These are phyloP conservation scores for Scomberomorus guttatus DNA, from an alignment of 2,797 vertebrate species.

Conservation along the genomic window DNA sequence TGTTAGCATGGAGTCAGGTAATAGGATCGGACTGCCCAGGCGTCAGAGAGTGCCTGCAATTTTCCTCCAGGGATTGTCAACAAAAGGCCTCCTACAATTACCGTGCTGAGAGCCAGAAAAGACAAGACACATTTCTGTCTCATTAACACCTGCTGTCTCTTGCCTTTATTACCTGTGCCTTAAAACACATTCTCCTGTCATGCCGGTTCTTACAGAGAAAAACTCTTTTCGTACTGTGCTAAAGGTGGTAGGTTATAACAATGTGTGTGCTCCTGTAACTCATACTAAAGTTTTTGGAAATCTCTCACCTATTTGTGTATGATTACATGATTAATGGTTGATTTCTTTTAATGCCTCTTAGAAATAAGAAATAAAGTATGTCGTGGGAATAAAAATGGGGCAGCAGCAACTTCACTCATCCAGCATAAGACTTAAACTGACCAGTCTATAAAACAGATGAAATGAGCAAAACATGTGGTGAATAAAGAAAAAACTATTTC, in stretches of 20 bases:
- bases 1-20: constrained; percentile 78
- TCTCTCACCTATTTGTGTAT: neutral
- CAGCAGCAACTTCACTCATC: neutral
- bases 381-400: neutral
- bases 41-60: constrained; percentile 75
- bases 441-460: neutral
- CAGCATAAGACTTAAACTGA: neutral
- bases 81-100: constrained; percentile 80
- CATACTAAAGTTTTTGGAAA: neutral
- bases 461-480: neutral
- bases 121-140: constrained; percentile 75
- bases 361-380: neutral
- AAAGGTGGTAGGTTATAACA: neutral
- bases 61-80: constrained; percentile 76
- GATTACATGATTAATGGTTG: neutral
- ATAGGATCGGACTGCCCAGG: constrained; percentile 81
- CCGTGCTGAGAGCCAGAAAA: constrained; percentile 68
- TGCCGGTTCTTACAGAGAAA: constrained; percentile 9
- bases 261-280: neutral
- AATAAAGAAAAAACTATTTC: neutral
- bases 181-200: constrained; percentile 33
- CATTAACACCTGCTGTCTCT: constrained; percentile 74
- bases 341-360: neutral
- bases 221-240: constrained; percentile 21
- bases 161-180: constrained; percentile 47